A percentile compares a stretch with the other conserved stretches of the same genome.
Evolutionary conservation across 2,113 vertebrate species (phyloP).

Genomic region (Melanostigma gelatinosum): DNA sequence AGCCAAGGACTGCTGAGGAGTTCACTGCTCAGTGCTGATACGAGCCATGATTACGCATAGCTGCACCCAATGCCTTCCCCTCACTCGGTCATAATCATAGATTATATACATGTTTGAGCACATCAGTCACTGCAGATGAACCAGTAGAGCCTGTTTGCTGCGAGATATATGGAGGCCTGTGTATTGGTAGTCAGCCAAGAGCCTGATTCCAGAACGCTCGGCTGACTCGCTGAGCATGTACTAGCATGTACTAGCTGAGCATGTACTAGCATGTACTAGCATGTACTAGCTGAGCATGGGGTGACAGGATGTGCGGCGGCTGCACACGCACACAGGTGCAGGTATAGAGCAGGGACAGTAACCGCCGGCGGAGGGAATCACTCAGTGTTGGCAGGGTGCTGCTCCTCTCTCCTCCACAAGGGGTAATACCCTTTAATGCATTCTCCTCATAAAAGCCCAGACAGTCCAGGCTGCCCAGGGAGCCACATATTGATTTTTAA

Average conservation of each 20-base stretch:
- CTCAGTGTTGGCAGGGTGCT: not conserved
- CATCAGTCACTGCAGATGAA: slow-evolving; percentile 15
- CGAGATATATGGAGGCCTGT: not conserved
- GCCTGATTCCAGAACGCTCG: not conserved
- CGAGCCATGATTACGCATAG: not conserved
- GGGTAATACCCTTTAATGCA: not conserved
- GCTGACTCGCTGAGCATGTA: too few species aligned
- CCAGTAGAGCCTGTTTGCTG: not conserved
- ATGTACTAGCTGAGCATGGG: not conserved
- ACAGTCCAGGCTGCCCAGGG: not conserved
- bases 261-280: too few species aligned
- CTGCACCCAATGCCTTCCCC: slow-evolving; percentile 5
- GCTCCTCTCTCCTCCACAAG: not conserved
- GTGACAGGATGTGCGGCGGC: not conserved
- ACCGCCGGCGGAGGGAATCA: not conserved
- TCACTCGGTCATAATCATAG: slow-evolving; percentile 5
- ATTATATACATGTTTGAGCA: slow-evolving; percentile 7
- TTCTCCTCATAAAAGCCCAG: not conserved
- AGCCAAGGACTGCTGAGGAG: not conserved
- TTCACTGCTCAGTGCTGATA: not conserved
- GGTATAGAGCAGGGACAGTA: not conserved
- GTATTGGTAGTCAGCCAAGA: not conserved
- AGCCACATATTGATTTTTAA: slow-evolving; percentile 7
- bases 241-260: not conserved
- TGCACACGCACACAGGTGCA: not conserved